These are phyloP conservation scores for Plusia festucae DNA, from an alignment of 2,888 invertebrate species.

Conservation along the genomic window DNA sequence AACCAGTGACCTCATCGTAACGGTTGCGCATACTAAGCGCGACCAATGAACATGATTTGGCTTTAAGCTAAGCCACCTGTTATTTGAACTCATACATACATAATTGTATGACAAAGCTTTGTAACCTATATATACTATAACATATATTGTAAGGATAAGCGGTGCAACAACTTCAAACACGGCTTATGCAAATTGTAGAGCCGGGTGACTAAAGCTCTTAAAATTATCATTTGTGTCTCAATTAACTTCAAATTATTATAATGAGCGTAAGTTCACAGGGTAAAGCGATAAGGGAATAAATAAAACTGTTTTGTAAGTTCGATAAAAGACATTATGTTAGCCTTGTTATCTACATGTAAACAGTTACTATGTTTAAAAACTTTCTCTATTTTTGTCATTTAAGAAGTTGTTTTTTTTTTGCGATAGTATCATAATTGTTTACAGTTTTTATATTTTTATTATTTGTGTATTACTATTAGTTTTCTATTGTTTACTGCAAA, in stretches of 20 bases:
- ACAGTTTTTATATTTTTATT: too few relatives aligned
- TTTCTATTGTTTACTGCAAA: background rate
- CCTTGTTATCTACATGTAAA: background rate
- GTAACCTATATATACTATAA: constrained; percentile 8
- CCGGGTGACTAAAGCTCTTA: constrained; percentile 49
- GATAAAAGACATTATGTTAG: background rate
- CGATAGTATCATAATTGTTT: too few relatives aligned
- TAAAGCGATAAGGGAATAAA: background rate
- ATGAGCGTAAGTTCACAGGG: background rate
- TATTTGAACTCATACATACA: constrained; percentile 39
- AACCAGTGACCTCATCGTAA: constrained; percentile 75
- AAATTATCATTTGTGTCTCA: constrained; percentile 12
- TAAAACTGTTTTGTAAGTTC: background rate
- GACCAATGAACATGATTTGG: constrained; percentile 50
- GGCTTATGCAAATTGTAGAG: constrained; percentile 24
- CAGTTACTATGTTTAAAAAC: background rate
- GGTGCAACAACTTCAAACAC: background rate
- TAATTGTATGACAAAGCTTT: constrained; percentile 43
- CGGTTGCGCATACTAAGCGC: constrained; percentile 61
- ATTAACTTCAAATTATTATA: background rate
- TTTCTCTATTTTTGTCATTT: background rate
- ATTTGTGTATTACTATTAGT: too few relatives aligned
- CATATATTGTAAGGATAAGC: background rate
- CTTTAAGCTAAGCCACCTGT: constrained; percentile 51
- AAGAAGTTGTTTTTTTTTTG: too few relatives aligned